phyloP scores from a whole-genome alignment of 53 echinoderm and acorn worm genomes.

The Mesocentrotus franciscanus region DNA sequence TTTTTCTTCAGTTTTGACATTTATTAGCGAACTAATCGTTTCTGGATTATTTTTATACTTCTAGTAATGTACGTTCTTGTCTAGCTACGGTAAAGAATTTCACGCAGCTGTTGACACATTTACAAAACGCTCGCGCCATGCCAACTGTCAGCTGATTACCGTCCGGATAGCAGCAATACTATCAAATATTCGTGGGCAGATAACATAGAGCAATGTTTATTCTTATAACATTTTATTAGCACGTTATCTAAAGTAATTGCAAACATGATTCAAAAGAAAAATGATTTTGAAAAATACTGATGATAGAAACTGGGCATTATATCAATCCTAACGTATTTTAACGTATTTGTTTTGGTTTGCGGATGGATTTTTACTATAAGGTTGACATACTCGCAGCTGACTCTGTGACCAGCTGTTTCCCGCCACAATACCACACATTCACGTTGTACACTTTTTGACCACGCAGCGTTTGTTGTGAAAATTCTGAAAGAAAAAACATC shows the following conservation, averaged over 20 bases:
- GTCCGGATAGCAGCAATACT: conserved; percentile 68
- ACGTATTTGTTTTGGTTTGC: conserved; percentile 49
- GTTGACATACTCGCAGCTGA: conserved; percentile 87
- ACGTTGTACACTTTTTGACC: conserved; percentile 65
- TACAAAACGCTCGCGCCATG: conserved; percentile 70
- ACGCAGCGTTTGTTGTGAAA: conserved; percentile 75
- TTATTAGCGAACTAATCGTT: not conserved
- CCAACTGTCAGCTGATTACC: conserved; percentile 73
- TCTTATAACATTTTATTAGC: conserved; percentile 16
- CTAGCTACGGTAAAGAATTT: conserved; percentile 38
- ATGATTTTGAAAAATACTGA: not conserved
- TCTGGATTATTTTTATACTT: not conserved
- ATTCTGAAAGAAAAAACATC: conserved; percentile 30
- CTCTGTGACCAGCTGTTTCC: conserved; percentile 97
- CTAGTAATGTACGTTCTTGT: conserved; percentile 14
- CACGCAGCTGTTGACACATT: conserved; percentile 73
- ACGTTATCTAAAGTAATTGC: not conserved
- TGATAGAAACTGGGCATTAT: not conserved
- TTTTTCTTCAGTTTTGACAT: not conserved
- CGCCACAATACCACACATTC: conserved; percentile 80
- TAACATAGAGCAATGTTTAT: conserved; percentile 66
- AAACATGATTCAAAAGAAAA: not conserved
- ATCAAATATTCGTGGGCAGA: conserved; percentile 62
- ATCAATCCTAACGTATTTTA: not conserved
- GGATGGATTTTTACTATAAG: conserved; percentile 62